These are phyloP conservation scores for Meriones psammophilus DNA, from an alignment of 2,797 vertebrate species.

Conservation along the genomic window DNA sequence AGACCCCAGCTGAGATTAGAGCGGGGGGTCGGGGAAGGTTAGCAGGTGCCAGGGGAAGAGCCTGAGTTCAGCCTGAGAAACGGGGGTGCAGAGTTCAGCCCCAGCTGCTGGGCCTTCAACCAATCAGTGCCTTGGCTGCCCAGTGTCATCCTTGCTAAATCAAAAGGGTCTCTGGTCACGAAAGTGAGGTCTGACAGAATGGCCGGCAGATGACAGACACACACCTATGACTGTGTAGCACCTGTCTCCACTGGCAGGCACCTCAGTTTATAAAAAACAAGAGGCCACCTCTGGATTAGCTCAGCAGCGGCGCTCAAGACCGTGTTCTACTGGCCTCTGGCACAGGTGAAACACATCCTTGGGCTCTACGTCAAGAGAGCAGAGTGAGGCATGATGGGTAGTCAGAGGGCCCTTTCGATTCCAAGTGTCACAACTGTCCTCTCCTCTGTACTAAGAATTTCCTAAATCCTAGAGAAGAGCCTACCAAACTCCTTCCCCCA, in stretches of 20 bases:
- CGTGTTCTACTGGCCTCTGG: neutral
- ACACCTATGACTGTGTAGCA: neutral
- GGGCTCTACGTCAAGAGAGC: neutral
- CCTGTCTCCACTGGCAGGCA: neutral
- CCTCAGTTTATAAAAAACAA: neutral
- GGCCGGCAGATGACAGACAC: neutral
- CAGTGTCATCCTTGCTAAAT: neutral
- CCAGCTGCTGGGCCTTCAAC: neutral
- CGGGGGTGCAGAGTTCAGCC: neutral
- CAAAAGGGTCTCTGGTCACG: neutral
- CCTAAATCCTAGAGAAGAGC: neutral
- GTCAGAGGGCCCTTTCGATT: neutral
- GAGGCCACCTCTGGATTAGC: neutral
- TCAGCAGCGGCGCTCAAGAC: neutral
- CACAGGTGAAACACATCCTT: too few species aligned
- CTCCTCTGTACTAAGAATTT: neutral
- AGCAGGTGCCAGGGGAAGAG: neutral
- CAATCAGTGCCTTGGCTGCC: neutral
- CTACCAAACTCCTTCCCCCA: neutral
- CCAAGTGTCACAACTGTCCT: neutral
- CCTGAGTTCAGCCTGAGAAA: neutral
- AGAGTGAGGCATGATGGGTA: neutral
- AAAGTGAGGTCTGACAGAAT: neutral
- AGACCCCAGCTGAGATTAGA: slow-evolving; percentile 30
- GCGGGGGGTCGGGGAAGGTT: too few species aligned